These are phyloP conservation scores for Phacellophora camtschatica DNA, from an alignment of 30 jellyfish, hydroid and myxozoan species.

Conservation along the genomic window DNA sequence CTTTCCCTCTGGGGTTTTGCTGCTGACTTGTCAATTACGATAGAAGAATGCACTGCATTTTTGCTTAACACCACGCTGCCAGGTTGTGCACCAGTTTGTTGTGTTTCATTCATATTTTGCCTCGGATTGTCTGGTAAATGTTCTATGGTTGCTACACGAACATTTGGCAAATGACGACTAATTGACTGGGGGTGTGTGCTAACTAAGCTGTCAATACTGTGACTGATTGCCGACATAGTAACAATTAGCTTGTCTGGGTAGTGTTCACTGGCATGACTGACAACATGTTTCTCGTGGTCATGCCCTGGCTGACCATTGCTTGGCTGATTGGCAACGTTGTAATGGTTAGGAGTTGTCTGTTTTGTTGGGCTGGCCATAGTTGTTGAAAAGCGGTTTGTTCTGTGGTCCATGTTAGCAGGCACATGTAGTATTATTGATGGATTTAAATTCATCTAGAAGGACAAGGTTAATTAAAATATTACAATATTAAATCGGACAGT, in stretches of 20 bases:
- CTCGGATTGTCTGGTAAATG: conserved; percentile 7
- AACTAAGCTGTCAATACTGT: conserved; percentile 39
- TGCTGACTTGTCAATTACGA: too few species aligned
- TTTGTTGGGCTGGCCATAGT: conserved; percentile 14
- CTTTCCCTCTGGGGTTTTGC: not conserved
- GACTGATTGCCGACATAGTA: not conserved
- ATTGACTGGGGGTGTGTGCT: conserved; percentile 10
- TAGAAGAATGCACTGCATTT: not conserved
- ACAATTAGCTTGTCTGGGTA: not conserved
- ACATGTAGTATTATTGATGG: conserved; percentile 53
- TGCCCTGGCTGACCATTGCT: not conserved
- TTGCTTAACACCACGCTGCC: not conserved
- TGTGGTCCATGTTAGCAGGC: conserved; percentile 63
- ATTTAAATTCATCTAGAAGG: conserved; percentile 37
- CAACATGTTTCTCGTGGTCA: not conserved
- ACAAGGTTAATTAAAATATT: not conserved
- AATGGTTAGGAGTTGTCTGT: not conserved
- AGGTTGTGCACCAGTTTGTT: not conserved
- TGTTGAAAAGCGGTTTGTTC: conserved; percentile 39
- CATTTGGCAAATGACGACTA: not conserved
- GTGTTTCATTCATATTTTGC: not conserved
- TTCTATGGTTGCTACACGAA: conserved; percentile 17
- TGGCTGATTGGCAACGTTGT: not conserved
- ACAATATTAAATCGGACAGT: too few species aligned
- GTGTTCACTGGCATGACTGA: too few species aligned